Evolutionary conservation across 2,113 vertebrate species (phyloP), one percentile per base, ranked within the genome.

Genomic region (Phylloscopus trochilus): DNA sequence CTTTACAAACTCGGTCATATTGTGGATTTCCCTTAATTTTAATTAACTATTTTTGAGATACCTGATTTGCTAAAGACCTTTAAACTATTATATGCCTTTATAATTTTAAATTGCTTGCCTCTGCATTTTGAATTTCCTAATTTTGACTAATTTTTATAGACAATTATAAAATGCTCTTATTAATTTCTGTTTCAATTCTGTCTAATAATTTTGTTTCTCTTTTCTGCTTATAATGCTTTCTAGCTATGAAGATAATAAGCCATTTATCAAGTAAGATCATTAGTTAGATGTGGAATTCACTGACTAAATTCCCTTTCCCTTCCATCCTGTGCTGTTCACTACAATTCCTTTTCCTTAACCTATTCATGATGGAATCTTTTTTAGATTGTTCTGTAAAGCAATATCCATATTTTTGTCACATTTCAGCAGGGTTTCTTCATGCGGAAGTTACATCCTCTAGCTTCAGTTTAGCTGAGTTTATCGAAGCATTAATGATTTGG

Each of bases 221-320:
- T 98, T 99, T 98, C 98, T 99, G 98, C 99, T 99, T 99, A 98
- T 99, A 99, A 99, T 98, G 98, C 99, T 99, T 98, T 99, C 99
- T 99, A 99, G 99, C 99, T 99, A 99, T 99, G 99, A 99, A 99
- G 99, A 99, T 99, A 99, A 99, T 99, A 99, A 99, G 98, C 99
- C 98, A 98, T 99, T 99, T 99, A 99, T 99, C 99, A 99, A 99
- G 99, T 99, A 99, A 99, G 99, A 98, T 98, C 98, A 98, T 98
- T 98, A 99, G 98, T 98, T 98, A 99, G 98, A 99, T 98, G 97
- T 98, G 98, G 97, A 98, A 98, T 98, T 98, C 98, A 97, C 97
- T 98, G 97, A 97, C 97, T 97, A 97, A 98, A 98, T 96, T 96
- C 94, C 94, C 93, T 95, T 96, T 95, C 94, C 97, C 95, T 94